These are phyloP conservation scores for Lateolabrax maculatus DNA, from an alignment of 2,797 vertebrate species.

Conservation along the genomic window DNA sequence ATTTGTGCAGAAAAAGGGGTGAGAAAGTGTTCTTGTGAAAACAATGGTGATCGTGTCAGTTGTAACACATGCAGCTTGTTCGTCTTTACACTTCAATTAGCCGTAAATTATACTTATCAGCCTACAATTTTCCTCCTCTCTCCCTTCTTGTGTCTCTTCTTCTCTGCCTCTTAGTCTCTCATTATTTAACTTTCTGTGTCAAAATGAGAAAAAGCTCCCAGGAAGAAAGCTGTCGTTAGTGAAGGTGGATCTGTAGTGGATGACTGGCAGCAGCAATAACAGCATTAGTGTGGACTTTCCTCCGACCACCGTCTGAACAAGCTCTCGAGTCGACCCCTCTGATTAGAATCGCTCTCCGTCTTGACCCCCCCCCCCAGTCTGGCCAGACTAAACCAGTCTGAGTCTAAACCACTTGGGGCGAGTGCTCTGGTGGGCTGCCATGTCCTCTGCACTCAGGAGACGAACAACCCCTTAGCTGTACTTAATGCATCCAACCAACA, in stretches of 20 bases:
- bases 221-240: conserved; percentile 10
- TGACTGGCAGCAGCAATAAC: conserved; percentile 35
- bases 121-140: not conserved
- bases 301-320: conserved; percentile 43
- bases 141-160: conserved; percentile 2
- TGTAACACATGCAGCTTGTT: not conserved
- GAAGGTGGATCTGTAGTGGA: not conserved
- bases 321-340: conserved; percentile 47
- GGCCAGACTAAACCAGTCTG: conserved; percentile 62
- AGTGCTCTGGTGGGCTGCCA: conserved; percentile 70
- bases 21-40: not conserved
- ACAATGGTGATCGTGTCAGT: not conserved
- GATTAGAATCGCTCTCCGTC: conserved; percentile 63
- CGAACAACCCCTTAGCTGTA: conserved; percentile 81
- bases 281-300: conserved; percentile 18
- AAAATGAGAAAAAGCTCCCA: not conserved
- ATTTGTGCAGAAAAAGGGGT: not conserved
- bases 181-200: conserved; percentile 10
- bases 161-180: not conserved
- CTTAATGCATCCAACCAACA: conserved; percentile 83
- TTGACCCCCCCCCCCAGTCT: conserved; percentile 24
- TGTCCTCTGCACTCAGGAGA: conserved; percentile 76
- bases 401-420: conserved; percentile 62
- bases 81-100: conserved; percentile 9
- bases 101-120: not conserved